Evolutionary conservation across 2,113 vertebrate species (phyloP), one percentile per base, ranked within the genome.

Genomic region (Hippolais icterina): DNA sequence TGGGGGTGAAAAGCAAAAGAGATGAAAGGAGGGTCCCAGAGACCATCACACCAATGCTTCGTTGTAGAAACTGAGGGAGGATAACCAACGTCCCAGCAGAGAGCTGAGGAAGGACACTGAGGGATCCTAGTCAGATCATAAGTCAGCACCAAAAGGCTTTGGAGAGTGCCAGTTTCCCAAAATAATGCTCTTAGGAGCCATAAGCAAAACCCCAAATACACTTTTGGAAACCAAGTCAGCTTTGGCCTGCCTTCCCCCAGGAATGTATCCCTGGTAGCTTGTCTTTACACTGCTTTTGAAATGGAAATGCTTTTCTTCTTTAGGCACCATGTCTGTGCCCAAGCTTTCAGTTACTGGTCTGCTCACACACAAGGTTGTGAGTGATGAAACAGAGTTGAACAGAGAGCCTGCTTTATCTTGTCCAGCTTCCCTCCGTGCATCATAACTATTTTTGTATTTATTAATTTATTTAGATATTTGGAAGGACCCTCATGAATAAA

Each of bases 41-140:
- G 18, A 83, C 4, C 33, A 65, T 4, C 9, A 11, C 13, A 31
- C 6, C 1, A 4, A 31, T 64, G 11, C 5, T 56, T 59, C 9
- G 0, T 3, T 66, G n/a, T 12, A 77, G 28, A 57, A 65, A 23
- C 5, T 27, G 9, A 17, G 1, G 5, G 9, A 1, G 37, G n/a
- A 29, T 37, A 29, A 27, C 2, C 1, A 0, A 5, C 21, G 6
- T 74, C 3, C 27, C 24, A 74, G 15, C 6, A 53, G 22, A 21
- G 4, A 61, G 6, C 33, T 65, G 50, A 57, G 83, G 31, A 65
- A 53, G 44, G 19, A 69, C 1, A 1, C 15, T 14, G 35, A n/a
- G 22, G 4, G 15, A 24, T 65, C 5, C 23, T 47, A 22, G 11
- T 83, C 39, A 70, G 25, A 16, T 8, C 18, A 12, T 18, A n/a